Percentiles rank a stretch among this genome's conserved stretches.
Conservation (phyloP, 1,140 invertebrate genomes). For the Solenopsis fugax region DNA sequence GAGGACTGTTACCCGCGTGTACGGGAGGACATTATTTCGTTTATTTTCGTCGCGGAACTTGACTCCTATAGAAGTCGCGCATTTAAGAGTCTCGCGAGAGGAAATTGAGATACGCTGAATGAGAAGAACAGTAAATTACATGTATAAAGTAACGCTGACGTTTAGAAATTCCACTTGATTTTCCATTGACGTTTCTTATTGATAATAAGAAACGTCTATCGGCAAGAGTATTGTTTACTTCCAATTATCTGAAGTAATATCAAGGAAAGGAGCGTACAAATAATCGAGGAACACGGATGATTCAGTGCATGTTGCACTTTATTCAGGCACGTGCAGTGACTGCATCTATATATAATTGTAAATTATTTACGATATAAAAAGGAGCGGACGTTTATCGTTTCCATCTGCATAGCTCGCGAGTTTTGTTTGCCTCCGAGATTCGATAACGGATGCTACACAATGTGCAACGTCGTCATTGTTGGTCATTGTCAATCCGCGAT, state of each 20-base stretch:
- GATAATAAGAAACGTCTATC: neutral
- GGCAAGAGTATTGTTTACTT: slow-evolving; percentile 12
- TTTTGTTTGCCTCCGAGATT: neutral
- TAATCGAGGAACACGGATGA: neutral
- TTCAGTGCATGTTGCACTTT: neutral
- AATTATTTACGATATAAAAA: neutral
- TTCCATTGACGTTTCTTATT: neutral
- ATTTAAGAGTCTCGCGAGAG: neutral
- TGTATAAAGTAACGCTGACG: neutral
- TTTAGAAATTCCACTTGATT: neutral
- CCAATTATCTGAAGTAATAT: slow-evolving; percentile 9
- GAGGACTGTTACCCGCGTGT: neutral
- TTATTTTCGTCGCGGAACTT: neutral
- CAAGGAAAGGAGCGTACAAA: neutral
- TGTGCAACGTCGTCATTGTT: neutral
- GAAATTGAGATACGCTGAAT: neutral
- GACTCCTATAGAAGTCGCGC: neutral
- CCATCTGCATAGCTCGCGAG: neutral
- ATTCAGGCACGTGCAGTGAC: too few relatives aligned
- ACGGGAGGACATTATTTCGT: neutral
- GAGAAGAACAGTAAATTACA: neutral
- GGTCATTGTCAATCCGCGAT: neutral
- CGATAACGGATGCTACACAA: neutral
- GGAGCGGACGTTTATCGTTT: neutral
- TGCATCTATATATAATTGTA: too few relatives aligned